These are phyloP conservation scores for Rhizoglyphus robini DNA, from an alignment of 1,140 invertebrate genomes.

Conservation along the genomic window DNA sequence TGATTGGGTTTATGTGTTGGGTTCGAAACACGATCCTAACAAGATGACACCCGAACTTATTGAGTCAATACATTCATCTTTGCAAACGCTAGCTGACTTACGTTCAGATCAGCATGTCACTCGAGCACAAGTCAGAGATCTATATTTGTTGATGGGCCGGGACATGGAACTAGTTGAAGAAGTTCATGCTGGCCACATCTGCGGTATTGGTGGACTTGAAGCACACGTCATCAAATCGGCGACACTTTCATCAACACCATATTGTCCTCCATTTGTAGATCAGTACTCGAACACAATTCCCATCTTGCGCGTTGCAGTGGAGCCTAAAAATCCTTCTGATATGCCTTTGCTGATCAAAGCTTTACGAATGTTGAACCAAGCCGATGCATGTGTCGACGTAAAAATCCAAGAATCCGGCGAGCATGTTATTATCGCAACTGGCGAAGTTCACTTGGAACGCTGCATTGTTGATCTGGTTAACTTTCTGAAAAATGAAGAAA, in stretches of 20 bases:
- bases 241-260: constrained; percentile 65
- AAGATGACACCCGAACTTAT: not conserved
- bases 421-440: constrained; percentile 86
- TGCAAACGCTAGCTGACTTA: constrained; percentile 48
- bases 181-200: constrained; percentile 75
- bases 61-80: constrained; percentile 5
- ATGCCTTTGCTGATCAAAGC: constrained; percentile 64
- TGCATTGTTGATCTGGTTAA: constrained; percentile 67
- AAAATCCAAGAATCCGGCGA: constrained; percentile 85
- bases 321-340: constrained; percentile 66
- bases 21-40: constrained; percentile 73
- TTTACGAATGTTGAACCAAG: constrained; percentile 68
- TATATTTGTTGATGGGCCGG: constrained; percentile 86
- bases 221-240: constrained; percentile 75
- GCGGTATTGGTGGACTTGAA: constrained; percentile 74
- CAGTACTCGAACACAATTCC: constrained; percentile 41
- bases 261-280: constrained; percentile 78
- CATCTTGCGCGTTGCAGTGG: constrained; percentile 86
- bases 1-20: constrained; percentile 63
- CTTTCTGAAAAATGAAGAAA: constrained; percentile 42
- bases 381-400: constrained; percentile 81
- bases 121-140: constrained; percentile 48
- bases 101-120: constrained; percentile 45
- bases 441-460: constrained; percentile 91
- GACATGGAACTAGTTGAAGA: constrained; percentile 66